These are phyloP conservation scores for Pachypsylla venusta DNA, from an alignment of 1,140 invertebrate species.

Conservation along the genomic window DNA sequence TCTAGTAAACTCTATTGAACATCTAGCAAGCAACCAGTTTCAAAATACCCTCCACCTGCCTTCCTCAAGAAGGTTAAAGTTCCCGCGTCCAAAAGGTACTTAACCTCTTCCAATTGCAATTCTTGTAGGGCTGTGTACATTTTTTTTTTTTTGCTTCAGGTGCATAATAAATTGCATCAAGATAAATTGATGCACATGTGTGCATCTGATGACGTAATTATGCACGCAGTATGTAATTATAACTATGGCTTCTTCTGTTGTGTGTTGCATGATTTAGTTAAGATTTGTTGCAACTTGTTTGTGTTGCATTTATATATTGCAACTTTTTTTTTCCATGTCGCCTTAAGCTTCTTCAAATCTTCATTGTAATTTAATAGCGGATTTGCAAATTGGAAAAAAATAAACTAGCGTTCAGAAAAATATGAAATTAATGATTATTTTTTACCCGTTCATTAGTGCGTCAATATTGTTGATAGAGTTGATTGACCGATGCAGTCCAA, in stretches of 20 bases:
- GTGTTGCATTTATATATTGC: background rate
- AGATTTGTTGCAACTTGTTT: background rate
- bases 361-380: background rate
- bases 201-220: constrained; percentile 8
- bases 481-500: no score
- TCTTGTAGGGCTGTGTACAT: background rate
- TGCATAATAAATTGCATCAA: constrained; percentile 5
- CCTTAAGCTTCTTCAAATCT: background rate
- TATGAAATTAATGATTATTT: no score
- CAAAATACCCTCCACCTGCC: constrained; percentile 5
- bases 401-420: no score
- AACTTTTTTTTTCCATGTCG: background rate
- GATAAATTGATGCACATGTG: background rate
- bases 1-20: no score
- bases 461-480: no score
- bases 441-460: no score
- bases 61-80: background rate
- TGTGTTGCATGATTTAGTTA: background rate
- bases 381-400: no score
- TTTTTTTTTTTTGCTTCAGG: background rate
- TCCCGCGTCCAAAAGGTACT: constrained; percentile 5
- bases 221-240: background rate
- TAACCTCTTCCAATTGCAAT: no score
- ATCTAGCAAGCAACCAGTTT: constrained; percentile 6
- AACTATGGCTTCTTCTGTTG: constrained; percentile 7